These are phyloP conservation scores for Scarus forsteni DNA, from an alignment of 2,797 vertebrate genomes.

Conservation along the genomic window DNA sequence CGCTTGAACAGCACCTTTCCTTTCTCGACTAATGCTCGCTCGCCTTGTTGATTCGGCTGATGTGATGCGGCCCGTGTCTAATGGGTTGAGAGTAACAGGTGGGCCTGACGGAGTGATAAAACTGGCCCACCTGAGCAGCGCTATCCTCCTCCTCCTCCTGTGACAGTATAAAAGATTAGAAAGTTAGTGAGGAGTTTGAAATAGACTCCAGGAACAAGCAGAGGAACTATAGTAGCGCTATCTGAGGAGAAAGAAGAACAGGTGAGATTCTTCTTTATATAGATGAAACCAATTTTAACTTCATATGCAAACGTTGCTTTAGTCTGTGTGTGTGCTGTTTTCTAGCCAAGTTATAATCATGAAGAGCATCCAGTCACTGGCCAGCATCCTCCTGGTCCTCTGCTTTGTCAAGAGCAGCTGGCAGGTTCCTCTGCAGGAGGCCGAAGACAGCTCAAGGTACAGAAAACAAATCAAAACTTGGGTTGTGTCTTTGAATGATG, in stretches of 20 bases:
- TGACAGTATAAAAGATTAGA: slow-evolving; percentile 69
- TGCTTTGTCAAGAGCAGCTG: slow-evolving; percentile 90
- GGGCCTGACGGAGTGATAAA: slow-evolving; percentile 48
- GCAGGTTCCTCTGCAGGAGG: slow-evolving; percentile 89
- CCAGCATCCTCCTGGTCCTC: slow-evolving; percentile 87
- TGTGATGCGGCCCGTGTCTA: slow-evolving; percentile 63
- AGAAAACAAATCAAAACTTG: background rate
- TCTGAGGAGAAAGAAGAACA: slow-evolving; percentile 38
- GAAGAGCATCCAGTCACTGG: slow-evolving; percentile 88
- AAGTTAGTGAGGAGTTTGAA: slow-evolving; percentile 38
- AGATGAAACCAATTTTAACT: background rate
- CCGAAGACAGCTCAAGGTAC: slow-evolving; percentile 89
- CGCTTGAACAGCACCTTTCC: slow-evolving; percentile 63
- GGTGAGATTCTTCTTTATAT: slow-evolving; percentile 55
- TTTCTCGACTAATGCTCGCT: slow-evolving; percentile 64
- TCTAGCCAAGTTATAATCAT: slow-evolving; percentile 75
- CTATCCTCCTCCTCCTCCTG: slow-evolving; percentile 27
- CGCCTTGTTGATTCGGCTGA: slow-evolving; percentile 53
- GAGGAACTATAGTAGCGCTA: slow-evolving; percentile 46
- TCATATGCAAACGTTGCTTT: background rate
- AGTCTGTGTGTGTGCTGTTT: slow-evolving; percentile 7
- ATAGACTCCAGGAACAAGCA: slow-evolving; percentile 50
- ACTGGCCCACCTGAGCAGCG: slow-evolving; percentile 45
- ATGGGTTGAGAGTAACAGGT: slow-evolving; percentile 83
- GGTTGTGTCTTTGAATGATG: background rate